These are phyloP conservation scores for Andrena trimmerana DNA, from an alignment of 2,888 invertebrate genomes.

Conservation along the genomic window DNA sequence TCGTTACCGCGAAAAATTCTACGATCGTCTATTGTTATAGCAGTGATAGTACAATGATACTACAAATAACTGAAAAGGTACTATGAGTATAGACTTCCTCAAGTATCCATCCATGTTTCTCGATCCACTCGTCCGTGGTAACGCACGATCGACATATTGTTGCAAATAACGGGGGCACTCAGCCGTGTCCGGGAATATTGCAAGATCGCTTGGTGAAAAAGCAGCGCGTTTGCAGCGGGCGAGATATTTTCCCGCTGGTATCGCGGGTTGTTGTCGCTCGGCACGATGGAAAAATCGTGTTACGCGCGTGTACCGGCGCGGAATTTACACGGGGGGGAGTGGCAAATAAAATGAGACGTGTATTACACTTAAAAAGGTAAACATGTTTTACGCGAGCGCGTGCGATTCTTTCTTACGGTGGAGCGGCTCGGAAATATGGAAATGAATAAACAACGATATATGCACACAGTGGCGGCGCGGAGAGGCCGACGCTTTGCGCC, in stretches of 20 bases:
- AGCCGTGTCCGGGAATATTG: conserved; percentile 13
- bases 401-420: conserved; percentile 16
- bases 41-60: not conserved
- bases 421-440: conserved; percentile 49
- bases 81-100: not conserved
- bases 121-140: not conserved
- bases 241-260: conserved; percentile 40
- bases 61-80: not conserved
- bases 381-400: conserved; percentile 43
- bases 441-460: conserved; percentile 60
- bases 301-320: conserved; percentile 38
- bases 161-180: conserved; percentile 36
- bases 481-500: conserved; percentile 3
- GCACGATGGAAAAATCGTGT: conserved; percentile 63
- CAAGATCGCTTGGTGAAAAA: conserved; percentile 21
- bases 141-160: conserved; percentile 29
- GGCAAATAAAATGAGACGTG: conserved; percentile 61
- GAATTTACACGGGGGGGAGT: conserved; percentile 57
- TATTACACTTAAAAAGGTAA: conserved; percentile 50
- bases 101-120: not conserved
- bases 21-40: not conserved
- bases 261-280: conserved; percentile 35
- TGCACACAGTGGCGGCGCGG: conserved; percentile 34
- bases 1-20: not conserved
- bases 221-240: conserved; percentile 10